A percentile compares a stretch with the other conserved stretches of the same genome.
Conservation (phyloP, 2,113 vertebrate species). For the Willisornis vidua region DNA sequence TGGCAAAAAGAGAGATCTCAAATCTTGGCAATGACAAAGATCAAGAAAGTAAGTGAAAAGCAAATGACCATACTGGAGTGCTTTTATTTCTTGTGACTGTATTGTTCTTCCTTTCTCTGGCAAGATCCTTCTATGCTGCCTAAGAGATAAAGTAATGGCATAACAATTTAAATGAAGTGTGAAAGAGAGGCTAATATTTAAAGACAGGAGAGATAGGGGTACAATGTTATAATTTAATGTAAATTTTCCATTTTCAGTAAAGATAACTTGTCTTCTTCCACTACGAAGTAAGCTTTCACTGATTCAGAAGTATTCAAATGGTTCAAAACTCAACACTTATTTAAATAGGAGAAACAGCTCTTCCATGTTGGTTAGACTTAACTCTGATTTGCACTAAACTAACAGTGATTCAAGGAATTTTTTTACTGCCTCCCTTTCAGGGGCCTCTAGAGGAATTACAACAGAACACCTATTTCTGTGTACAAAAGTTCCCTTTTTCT, state of each 20-base stretch:
- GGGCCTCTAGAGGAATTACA: background rate
- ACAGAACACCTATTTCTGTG: background rate
- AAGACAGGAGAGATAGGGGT: background rate
- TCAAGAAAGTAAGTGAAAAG: background rate
- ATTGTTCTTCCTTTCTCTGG: background rate
- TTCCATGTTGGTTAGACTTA: background rate
- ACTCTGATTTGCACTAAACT: background rate
- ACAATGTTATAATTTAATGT: background rate
- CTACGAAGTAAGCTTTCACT: background rate
- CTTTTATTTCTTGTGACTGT: background rate
- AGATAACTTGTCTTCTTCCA: background rate
- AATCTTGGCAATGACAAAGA: background rate
- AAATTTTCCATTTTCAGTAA: background rate
- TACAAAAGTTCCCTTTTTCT: background rate
- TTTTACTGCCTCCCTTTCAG: accelerated
- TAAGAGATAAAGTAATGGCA: background rate
- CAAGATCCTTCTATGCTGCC: background rate
- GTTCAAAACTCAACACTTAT: background rate
- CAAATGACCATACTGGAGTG: background rate
- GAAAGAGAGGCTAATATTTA: background rate
- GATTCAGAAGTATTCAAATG: background rate
- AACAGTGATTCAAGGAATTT: background rate
- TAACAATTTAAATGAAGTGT: background rate
- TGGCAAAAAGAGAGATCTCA: background rate
- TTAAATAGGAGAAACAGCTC: background rate